Conservation (phyloP, 2,797 vertebrate genomes). For the Sparus aurata region DNA sequence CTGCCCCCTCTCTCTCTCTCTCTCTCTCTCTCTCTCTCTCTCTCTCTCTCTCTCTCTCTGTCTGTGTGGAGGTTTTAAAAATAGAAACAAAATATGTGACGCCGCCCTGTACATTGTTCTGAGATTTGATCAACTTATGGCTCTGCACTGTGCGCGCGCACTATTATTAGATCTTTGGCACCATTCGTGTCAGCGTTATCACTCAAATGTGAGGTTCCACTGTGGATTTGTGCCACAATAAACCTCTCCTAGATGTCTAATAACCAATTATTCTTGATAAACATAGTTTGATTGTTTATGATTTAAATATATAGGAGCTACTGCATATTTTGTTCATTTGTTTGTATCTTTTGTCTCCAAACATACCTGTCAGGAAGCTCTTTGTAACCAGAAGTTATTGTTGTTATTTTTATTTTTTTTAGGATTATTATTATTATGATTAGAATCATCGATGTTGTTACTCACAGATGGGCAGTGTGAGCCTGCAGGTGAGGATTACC, state of each 20-base stretch:
- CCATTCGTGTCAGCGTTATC: not conserved
- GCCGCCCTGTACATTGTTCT: slow-evolving; percentile 67
- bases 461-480: slow-evolving; percentile 8
- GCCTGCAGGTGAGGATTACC: slow-evolving; percentile 48
- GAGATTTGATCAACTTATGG: slow-evolving; percentile 63
- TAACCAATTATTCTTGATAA: no score
- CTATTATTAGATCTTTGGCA: slow-evolving; percentile 44
- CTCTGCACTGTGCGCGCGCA: slow-evolving; percentile 30
- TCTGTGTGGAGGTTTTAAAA: slow-evolving; percentile 74
- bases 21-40: not conserved
- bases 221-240: not conserved
- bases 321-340: no score
- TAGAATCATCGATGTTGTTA: not conserved
- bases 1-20: slow-evolving; percentile 25
- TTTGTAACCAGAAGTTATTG: no score
- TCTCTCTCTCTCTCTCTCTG: not conserved
- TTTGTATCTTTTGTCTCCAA: no score
- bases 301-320: not conserved
- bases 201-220: not conserved
- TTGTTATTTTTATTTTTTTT: not conserved
- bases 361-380: no score
- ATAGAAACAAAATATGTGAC: slow-evolving; percentile 76
- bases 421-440: not conserved
- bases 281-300: no score
- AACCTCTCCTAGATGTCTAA: no score